These are phyloP conservation scores for Xenopus laevis DNA, from an alignment of 2,113 vertebrate genomes.

Conservation along the genomic window DNA sequence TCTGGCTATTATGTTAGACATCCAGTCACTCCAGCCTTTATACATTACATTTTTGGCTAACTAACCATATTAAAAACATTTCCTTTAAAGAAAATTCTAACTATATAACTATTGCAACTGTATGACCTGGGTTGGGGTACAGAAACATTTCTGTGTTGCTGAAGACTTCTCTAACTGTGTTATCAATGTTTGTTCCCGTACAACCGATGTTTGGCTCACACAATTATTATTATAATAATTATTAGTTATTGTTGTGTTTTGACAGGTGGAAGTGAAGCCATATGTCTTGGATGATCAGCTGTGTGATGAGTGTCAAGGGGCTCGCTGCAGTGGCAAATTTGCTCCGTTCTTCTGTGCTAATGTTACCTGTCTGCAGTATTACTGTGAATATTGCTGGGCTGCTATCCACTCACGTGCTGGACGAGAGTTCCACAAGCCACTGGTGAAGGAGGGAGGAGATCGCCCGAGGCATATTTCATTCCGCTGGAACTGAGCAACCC, in stretches of 20 bases:
- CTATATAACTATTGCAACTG: too few relatives aligned
- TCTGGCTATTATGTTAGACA: too few relatives aligned
- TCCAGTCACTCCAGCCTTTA: too few relatives aligned
- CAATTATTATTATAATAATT: too few relatives aligned
- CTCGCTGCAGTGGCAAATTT: constrained; percentile 96
- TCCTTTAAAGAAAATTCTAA: too few relatives aligned
- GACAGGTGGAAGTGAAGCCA: constrained; percentile 99
- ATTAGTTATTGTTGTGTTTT: background rate
- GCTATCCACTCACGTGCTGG: constrained; percentile 97
- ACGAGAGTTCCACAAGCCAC: constrained; percentile 98
- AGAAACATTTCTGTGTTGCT: background rate
- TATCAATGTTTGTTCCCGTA: too few relatives aligned
- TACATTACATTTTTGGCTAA: too few relatives aligned
- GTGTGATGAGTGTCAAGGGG: constrained; percentile 98
- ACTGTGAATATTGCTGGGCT: constrained; percentile 99
- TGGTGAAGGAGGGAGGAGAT: constrained; percentile 98
- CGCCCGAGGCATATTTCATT: constrained; percentile 98
- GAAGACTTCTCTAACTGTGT: too few relatives aligned
- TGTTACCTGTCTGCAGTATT: constrained; percentile 99
- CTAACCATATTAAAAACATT: too few relatives aligned
- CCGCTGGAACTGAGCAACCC: constrained; percentile 91
- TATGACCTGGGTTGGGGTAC: background rate
- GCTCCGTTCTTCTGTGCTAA: constrained; percentile 99
- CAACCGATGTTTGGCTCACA: too few relatives aligned
- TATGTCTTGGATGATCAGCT: constrained; percentile 99